Base-by-base conservation (phyloP, 2,888 invertebrate species). In the Pogonocherus hispidulus region DNA sequence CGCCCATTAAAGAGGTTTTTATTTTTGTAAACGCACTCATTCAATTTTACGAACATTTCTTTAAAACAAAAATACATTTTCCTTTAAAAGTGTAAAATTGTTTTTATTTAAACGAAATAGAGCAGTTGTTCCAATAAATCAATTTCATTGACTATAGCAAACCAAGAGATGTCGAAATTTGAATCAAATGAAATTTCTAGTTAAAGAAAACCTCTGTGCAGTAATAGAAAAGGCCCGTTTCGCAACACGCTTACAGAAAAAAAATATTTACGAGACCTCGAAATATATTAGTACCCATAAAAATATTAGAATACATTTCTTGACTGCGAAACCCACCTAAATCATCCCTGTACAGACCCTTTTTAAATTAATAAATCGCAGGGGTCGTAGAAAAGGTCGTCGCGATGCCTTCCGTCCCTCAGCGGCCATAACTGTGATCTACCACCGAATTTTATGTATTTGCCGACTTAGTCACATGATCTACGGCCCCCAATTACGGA, bases 381-480 rank as follows among this genome's bases (percentile, higher is more conserved):
- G 71, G 52, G 66, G 41, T 63, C 46, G 59, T 54, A 63, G 68
- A 63, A 67, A 69, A 68, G 70, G 69, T 64, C 52, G 60, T 51
- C 49, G 47, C 69, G 62, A 75, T 74, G 72, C 73, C 73, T 63
- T 68, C 74, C 73, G 72, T 72, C 81, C 78, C 77, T 67, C 69
- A 78, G 79, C 80, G 78, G 81, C 77, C 81, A 82, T 82, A 82
- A 81, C 80, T 75, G 73, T 81, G 80, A 81, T 82, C 79, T 80
- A 81, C 78, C 76, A 78, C 80, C 78, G 73, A 79, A 82, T 83
- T 82, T 82, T 81, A 81, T 81, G 75, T 79, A 79, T 78, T 78
- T 79, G 78, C 76, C 71, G 75, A 79, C 76, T 76, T 75, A 76
- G 72, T 76, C 72, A 72, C 57, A 76, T 79, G 77, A 78, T 76